These are phyloP conservation scores for Sparus aurata DNA, from an alignment of 2,797 vertebrate genomes.

Conservation along the genomic window DNA sequence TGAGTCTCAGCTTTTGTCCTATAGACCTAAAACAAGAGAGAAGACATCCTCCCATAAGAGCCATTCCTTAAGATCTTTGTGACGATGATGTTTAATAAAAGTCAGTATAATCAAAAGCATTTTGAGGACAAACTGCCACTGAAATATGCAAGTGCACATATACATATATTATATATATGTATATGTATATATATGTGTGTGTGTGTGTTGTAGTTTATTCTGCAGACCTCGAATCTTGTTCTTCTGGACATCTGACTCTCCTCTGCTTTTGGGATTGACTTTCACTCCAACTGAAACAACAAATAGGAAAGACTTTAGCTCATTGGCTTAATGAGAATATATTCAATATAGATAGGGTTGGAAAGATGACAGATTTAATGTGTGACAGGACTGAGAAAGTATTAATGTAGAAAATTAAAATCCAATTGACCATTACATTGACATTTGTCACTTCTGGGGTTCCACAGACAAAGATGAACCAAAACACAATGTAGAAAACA, in stretches of 20 bases:
- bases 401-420: background rate
- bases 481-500: constrained; percentile 13
- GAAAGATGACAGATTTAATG: constrained; percentile 5
- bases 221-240: constrained; percentile 86
- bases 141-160: background rate
- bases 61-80: constrained; percentile 1
- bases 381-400: constrained; percentile 6
- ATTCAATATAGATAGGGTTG: background rate
- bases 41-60: constrained; percentile 8
- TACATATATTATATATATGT: too few species aligned
- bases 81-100: constrained; percentile 17
- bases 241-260: constrained; percentile 86
- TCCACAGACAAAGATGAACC: background rate
- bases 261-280: constrained; percentile 85
- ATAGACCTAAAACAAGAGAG: constrained; percentile 18
- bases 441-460: constrained; percentile 19
- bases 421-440: constrained; percentile 3
- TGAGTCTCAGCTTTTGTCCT: constrained; percentile 10
- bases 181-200: too few species aligned
- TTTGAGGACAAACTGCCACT: constrained; percentile 7
- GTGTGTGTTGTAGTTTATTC: background rate
- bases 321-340: background rate
- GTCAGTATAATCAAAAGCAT: background rate
- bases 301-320: constrained; percentile 34
- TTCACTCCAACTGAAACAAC: constrained; percentile 86